A percentile compares a stretch with the other conserved stretches of the same genome.
Evolutionary conservation across 2,888 invertebrate species (phyloP).

Genomic region (Xanthorhoe spadicearia): DNA sequence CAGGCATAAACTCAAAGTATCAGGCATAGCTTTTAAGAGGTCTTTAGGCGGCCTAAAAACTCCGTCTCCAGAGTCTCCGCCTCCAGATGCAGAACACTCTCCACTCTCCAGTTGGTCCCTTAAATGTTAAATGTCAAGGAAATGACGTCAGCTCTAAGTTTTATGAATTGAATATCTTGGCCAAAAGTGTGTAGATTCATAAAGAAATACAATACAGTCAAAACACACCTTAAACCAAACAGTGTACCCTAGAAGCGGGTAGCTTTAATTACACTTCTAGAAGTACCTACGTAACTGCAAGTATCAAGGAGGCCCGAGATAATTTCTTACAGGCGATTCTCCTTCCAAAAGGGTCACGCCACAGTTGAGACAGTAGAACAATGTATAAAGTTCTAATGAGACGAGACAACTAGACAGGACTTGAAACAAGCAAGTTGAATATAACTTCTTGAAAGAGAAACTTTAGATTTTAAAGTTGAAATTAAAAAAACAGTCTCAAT

Average conservation of each 20-base stretch:
- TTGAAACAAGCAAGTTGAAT: not conserved
- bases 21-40: no score
- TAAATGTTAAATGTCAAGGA: no score
- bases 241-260: slow-evolving; percentile 43
- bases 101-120: no score
- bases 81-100: no score
- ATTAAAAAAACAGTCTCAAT: slow-evolving; percentile 6
- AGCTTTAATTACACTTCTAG: slow-evolving; percentile 77
- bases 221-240: slow-evolving; percentile 37
- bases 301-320: slow-evolving; percentile 62
- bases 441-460: not conserved
- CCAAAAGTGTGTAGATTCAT: no score
- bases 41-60: no score
- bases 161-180: no score
- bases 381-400: slow-evolving; percentile 31
- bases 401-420: slow-evolving; percentile 11
- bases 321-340: slow-evolving; percentile 76
- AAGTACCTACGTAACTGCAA: slow-evolving; percentile 46
- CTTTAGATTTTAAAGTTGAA: not conserved
- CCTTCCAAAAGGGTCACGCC: slow-evolving; percentile 55
- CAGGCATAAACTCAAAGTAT: no score
- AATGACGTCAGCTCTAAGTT: no score
- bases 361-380: slow-evolving; percentile 30
- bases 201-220: slow-evolving; percentile 3
- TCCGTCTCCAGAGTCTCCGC: no score